Evolutionary conservation across 2,797 vertebrate species (phyloP).

Genomic region (Syndactyla subalaris): DNA sequence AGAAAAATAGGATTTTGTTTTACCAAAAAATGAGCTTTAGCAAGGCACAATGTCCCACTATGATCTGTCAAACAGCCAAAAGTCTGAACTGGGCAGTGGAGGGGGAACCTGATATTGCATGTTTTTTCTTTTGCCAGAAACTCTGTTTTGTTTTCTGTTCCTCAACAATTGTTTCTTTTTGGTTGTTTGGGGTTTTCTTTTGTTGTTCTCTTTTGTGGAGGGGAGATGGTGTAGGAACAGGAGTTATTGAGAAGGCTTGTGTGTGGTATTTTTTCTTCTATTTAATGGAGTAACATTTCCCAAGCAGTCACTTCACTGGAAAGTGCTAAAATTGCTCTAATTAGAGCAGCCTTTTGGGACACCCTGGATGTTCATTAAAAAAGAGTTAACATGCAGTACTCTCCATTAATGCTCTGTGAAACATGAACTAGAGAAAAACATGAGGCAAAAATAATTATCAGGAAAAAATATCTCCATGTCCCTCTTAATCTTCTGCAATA

Average conservation of each 20-base stretch:
- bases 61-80: not conserved
- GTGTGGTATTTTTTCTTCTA: not conserved
- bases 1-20: not conserved
- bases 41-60: rapidly evolving
- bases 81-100: not conserved
- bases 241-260: not conserved
- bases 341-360: not conserved
- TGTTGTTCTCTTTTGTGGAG: not conserved
- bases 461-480: not conserved
- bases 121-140: not conserved
- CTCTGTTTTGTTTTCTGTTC: not conserved
- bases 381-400: not conserved
- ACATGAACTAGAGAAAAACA: not conserved
- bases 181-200: too few relatives aligned
- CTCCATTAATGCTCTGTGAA: not conserved
- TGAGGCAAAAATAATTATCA: rapidly evolving
- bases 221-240: not conserved
- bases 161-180: rapidly evolving
- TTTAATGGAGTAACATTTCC: not conserved
- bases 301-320: not conserved
- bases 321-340: not conserved
- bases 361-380: not conserved
- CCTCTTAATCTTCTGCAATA: not conserved
- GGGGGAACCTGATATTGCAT: not conserved
- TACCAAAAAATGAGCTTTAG: not conserved